These are phyloP conservation scores for Rhynchomys soricoides DNA, from an alignment of 2,113 vertebrate species.

Conservation along the genomic window DNA sequence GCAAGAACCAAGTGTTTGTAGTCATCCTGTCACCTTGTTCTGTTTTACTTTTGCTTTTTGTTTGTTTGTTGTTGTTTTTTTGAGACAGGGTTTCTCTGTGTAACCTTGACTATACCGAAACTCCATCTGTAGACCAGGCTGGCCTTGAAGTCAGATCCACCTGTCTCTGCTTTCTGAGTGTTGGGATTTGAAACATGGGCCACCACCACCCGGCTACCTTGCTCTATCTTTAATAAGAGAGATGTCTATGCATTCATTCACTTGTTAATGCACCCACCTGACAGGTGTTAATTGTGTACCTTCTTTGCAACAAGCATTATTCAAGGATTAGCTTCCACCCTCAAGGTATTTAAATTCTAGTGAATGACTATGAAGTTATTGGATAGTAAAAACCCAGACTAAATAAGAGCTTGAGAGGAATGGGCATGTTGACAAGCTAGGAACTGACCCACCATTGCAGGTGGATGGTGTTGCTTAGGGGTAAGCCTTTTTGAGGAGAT, in stretches of 20 bases:
- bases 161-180: no score
- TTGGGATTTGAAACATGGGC: no score
- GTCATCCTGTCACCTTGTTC: background rate
- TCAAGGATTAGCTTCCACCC: background rate
- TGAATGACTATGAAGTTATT: background rate
- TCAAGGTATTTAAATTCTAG: background rate
- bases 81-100: no score
- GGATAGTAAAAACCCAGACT: background rate
- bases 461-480: background rate
- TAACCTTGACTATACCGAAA: no score
- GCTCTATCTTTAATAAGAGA: background rate
- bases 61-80: background rate
- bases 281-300: background rate
- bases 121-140: no score
- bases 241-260: background rate
- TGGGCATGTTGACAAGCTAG: background rate
- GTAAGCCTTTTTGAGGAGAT: background rate
- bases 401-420: background rate
- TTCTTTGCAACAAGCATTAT: background rate
- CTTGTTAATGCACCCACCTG: background rate
- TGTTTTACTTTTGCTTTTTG: background rate
- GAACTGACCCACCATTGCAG: background rate
- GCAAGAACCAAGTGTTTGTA: background rate
- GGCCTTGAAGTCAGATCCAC: no score
- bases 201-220: background rate